Base-by-base conservation (phyloP, 2,113 vertebrate genomes). In the Toxotes chatareus region DNA sequence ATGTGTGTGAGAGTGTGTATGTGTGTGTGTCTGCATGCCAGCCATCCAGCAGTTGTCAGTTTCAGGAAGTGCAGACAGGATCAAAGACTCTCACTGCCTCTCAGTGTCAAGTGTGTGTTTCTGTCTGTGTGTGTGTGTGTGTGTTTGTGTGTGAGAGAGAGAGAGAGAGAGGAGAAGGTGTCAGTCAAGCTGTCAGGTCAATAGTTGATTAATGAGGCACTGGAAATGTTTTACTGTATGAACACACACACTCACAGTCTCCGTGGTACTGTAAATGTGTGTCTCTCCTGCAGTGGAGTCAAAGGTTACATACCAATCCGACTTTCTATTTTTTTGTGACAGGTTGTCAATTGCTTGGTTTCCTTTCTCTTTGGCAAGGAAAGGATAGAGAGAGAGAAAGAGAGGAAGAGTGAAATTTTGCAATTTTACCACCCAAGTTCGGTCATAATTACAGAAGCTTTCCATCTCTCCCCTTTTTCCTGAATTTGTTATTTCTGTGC, bases 131-230 rank as follows among this genome's bases (percentile, higher is more conserved):
- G 80, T 55, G 80, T n/a, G 57, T 27, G 27, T 27, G 27, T 56
- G 80, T 55, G 80, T n/a, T 51, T 27, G 27, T 27, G 27, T 27
- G 27, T 27, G 27, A 47, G 59, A 23, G 10, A 42, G 64, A 31
- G 63, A n/a, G n/a, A 34, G 73, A 21, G 53, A n/a, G 71, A 73
- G 86, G 74, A 84, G 80, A 76, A 82, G 76, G 72, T 91, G 93
- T 92, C 91, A 93, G 73, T 93, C 91, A 93, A 86, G 80, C 93
- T 93, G 91, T 93, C 91, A 89, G 83, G 84, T 73, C 79, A 91
- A 56, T 82, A 46, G 84, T 89, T 93, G 91, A 93, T 93, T 93
- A 93, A 93, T 92, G 93, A 92, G 88, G 80, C 42, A 69, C 85
- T 83, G 73, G 86, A 88, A 86, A 87, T 86, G 76, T 90, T 93